A percentile compares a stretch with the other conserved stretches of the same genome.
Conservation (phyloP, 2,797 vertebrate species). For the Trachops cirrhosus region DNA sequence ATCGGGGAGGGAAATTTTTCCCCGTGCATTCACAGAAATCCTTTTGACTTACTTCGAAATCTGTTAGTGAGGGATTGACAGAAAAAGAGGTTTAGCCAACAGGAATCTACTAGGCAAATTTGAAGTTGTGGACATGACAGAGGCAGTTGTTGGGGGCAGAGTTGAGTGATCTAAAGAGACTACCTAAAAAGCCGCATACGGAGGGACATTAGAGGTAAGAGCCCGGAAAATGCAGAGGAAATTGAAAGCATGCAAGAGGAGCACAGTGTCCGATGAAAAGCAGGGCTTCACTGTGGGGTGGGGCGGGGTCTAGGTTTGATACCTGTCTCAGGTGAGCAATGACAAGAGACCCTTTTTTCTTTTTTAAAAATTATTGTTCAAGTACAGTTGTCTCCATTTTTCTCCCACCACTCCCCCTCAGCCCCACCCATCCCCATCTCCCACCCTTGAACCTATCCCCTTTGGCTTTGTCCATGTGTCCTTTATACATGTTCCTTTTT, state of each 20-base stretch:
- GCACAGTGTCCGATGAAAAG: background rate
- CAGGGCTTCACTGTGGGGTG: background rate
- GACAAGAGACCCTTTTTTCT: background rate
- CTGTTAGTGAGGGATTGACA: background rate
- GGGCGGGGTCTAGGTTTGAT: background rate
- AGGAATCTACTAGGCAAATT: background rate
- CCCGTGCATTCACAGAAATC: background rate
- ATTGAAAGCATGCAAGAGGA: background rate
- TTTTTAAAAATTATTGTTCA: too few relatives aligned
- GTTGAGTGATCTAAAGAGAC: background rate
- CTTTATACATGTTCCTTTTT: background rate
- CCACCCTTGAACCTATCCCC: too few relatives aligned
- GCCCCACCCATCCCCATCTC: too few relatives aligned
- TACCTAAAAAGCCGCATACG: background rate
- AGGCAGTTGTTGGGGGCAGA: background rate
- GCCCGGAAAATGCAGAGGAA: background rate
- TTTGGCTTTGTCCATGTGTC: too few relatives aligned
- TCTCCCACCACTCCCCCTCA: too few relatives aligned
- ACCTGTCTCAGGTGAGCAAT: background rate
- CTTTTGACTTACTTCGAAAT: background rate
- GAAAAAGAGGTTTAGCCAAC: background rate
- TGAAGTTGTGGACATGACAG: background rate
- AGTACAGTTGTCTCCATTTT: too few relatives aligned
- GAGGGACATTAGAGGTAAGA: background rate
- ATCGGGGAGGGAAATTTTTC: background rate